Evolutionary conservation across 1,140 invertebrate genomes (phyloP), one percentile per base, ranked within the genome.

Genomic region (Ceratina japonica): DNA sequence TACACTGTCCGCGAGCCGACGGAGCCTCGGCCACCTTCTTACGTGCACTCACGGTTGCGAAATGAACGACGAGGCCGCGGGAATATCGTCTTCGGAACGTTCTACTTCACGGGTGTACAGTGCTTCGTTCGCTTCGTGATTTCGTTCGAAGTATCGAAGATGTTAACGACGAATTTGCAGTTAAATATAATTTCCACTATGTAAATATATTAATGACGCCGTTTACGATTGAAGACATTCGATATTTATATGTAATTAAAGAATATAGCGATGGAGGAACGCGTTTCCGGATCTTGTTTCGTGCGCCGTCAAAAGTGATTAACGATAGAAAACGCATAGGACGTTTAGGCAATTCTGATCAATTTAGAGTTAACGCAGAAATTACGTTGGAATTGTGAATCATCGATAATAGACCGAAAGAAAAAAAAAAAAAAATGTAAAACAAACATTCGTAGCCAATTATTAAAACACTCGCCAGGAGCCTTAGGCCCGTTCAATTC

Each of bases 381-480:
- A 51, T 74, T 81, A 84, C 59, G 7, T 56, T 79, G 52, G 44
- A 72, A 75, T 81, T 71, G 63, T 54, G 61, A 75, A 80, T 84
- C 63, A 72, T 76, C 56, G 73, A 77, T 66, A 61, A 75, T 79
- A 81, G 59, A 54, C 49, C 62, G 79, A 58, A 49, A 61, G 31
- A 56, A 59, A 49, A 77, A 22, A 59, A 71, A 82, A 44, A 44
- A 3, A 44, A 44, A 44, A 10, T 10, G 10, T 7, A 44, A 44
- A 44, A 44, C 3, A 44, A 7, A 84, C 71, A 86, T 87, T 86
- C 77, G 71, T 86, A 89, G 83, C 76, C 84, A 87, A 88, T 86
- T 86, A 85, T 78, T 87, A 56, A 89, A 64, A 79, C 88, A 90
- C 88, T 90, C 88, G 89, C 89, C 89, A 89, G 85, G 82, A 85